Evolutionary conservation across 2,888 invertebrate species (phyloP), one percentile per base, ranked within the genome.

Genomic region (Sinohyriopsis cumingii): DNA sequence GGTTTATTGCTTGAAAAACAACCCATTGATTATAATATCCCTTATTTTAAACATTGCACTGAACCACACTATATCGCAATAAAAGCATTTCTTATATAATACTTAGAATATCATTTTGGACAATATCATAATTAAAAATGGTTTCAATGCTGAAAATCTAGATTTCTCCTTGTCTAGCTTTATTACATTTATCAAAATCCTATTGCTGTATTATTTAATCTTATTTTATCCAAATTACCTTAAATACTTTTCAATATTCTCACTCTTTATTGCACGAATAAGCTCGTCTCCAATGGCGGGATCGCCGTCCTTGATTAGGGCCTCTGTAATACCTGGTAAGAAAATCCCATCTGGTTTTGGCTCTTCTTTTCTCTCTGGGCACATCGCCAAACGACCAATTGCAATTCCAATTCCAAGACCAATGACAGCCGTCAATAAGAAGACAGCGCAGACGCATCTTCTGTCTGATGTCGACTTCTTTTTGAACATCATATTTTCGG

Each of bases 161-260:
- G n/a, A 18, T 4, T 22, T 24, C 0, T 18, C 22, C 4, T 22
- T 19, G 24, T 4, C 5, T 54, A 33, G 5, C 24, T 12, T 20
- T 20, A 33, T 1, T 63, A 45, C 15, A 63, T 63, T n/a, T 45
- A 3, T 25, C 3, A 22, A 20, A 20, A 7, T 22, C 22, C 5
- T 25, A 15, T 22, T 22, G 15, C 9, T 25, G 3, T 20, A 25
- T 22, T 9, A 24, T 61, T 61, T 19, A 9, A 9, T n/a, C 19
- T 45, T 19, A 12, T n/a, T 25, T 5, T 20, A 6, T 53, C n/a
- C 55, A 15, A 65, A 65, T 71, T 69, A 82, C 84, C 76, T 73
- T 3, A 84, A 66, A 68, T 82, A 74, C 22, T 76, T 59, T 28
- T 72, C 67, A 24, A 84, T 82, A 61, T 80, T 82, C 4, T 79